Percentiles rank a stretch among this genome's conserved stretches.
Evolutionary conservation across 2,113 vertebrate genomes (phyloP).

Genomic region (Dolichallabes microphthalmus): DNA sequence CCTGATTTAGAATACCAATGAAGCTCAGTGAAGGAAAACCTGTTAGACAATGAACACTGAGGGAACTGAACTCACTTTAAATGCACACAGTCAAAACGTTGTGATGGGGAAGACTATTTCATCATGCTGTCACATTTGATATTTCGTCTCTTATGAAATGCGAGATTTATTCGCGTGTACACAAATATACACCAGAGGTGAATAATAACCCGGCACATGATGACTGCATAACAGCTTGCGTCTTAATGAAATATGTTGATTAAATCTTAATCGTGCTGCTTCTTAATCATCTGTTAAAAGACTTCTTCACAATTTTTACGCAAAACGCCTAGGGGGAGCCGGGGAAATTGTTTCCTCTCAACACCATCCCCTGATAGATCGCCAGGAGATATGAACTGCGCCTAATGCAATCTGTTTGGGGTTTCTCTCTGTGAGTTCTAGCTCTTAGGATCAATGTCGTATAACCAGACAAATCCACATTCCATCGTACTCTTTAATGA

Average conservation of each 20-base stretch:
- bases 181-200: slow-evolving; percentile 40
- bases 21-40: slow-evolving; percentile 12
- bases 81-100: neutral
- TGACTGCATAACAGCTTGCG: slow-evolving; percentile 38
- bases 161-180: slow-evolving; percentile 9
- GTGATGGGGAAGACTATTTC: slow-evolving; percentile 14
- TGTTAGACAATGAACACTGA: slow-evolving; percentile 14
- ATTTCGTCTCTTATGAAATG: slow-evolving; percentile 34
- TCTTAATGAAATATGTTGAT: slow-evolving; percentile 47
- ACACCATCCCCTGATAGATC: slow-evolving; percentile 36
- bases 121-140: slow-evolving; percentile 27
- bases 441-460: slow-evolving; percentile 4
- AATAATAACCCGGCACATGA: slow-evolving; percentile 36
- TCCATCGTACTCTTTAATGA: neutral
- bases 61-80: neutral
- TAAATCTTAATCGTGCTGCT: slow-evolving; percentile 48
- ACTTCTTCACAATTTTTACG: slow-evolving; percentile 33
- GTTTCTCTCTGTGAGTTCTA: slow-evolving; percentile 9
- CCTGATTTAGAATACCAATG: slow-evolving; percentile 31
- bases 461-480: slow-evolving; percentile 5
- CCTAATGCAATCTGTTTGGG: slow-evolving; percentile 41
- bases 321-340: neutral
- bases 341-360: slow-evolving; percentile 38
- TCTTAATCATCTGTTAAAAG: slow-evolving; percentile 48
- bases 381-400: slow-evolving; percentile 5